Percentiles rank a stretch among this genome's conserved stretches.
These are phyloP conservation scores for Tokudaia tokunoshimensis DNA, from an alignment of 2,797 vertebrate species.

Conservation along the genomic window DNA sequence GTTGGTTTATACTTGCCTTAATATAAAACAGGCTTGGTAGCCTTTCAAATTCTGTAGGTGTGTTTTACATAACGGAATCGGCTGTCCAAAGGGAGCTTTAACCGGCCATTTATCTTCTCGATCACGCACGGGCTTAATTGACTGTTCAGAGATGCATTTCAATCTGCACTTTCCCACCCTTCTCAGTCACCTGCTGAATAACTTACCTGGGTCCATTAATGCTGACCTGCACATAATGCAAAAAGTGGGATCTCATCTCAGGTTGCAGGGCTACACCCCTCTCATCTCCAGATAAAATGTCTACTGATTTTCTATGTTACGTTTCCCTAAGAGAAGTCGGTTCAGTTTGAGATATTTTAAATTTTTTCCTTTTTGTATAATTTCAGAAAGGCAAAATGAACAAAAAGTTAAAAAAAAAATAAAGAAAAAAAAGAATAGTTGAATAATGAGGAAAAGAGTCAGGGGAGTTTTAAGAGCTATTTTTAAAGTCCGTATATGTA, in stretches of 20 bases:
- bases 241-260: constrained; percentile 69
- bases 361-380: constrained; percentile 34
- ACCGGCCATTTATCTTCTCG: constrained; percentile 77
- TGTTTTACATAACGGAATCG: constrained; percentile 79
- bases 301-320: constrained; percentile 45
- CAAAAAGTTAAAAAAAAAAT: not conserved
- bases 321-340: constrained; percentile 48
- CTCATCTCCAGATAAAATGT: constrained; percentile 57
- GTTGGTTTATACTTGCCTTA: constrained; percentile 76
- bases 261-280: constrained; percentile 60
- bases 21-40: constrained; percentile 78
- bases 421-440: not conserved
- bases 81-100: constrained; percentile 67
- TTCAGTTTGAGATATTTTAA: not conserved
- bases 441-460: not conserved
- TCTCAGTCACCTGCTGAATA: constrained; percentile 78
- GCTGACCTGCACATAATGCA: constrained; percentile 71
- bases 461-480: not conserved
- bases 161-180: constrained; percentile 82
- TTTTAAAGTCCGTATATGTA: not conserved
- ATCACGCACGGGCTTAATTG: constrained; percentile 75
- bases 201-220: constrained; percentile 77
- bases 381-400: constrained; percentile 61
- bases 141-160: constrained; percentile 77
- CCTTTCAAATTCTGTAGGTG: constrained; percentile 76